Evolutionary conservation across 2,797 vertebrate genomes (phyloP), one percentile per base, ranked within the genome.

Genomic region (Tenualosa thibaudeaui): DNA sequence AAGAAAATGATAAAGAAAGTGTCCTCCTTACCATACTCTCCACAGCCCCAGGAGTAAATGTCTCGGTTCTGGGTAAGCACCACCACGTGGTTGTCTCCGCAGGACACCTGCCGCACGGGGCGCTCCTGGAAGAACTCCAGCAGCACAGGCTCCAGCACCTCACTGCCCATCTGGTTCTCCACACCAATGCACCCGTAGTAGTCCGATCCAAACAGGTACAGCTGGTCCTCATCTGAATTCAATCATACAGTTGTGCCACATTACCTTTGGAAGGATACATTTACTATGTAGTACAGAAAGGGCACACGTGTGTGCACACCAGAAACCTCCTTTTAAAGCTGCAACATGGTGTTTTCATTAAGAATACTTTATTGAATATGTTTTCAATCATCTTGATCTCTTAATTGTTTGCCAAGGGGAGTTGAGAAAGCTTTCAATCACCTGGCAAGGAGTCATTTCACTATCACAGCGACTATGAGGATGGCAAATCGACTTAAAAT

Each of bases 121-220:
- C 96, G 96, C 90, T 95, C 96, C 85, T 96, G 94, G 85, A 99
- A 99, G 92, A 98, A 98, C 89, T 96, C 94, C 92, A 99, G 92
- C 84, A 97, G 95, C 89, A 97, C 92, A 0, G 98, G 98, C 87
- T 98, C 97, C 85, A 99, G 91, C 62, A 98, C 95, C 92, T 99
- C 97, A 37, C 91, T 89, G 40, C 97, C 97, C 24, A 94, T 89
- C 81, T 93, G 92, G 51, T 95, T 96, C 91, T 97, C 97, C 83
- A 98, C 88, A 0, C 98, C 98, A n/a, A 99, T 96, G 92, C 98
- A 99, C 90, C 98, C 98, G 0, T 99, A 99, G 88, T 99, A 99
- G 91, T 99, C 98, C 0, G 98, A 99, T 83, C 98, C 98, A 85
- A 99, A 99, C 93, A 97, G 97, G 93, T 99, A 99, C 90, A 98